A percentile compares a stretch with the other conserved stretches of the same genome.
These are phyloP conservation scores for Leptopterna dolabrata DNA, from an alignment of 2,888 invertebrate genomes.

Conservation along the genomic window DNA sequence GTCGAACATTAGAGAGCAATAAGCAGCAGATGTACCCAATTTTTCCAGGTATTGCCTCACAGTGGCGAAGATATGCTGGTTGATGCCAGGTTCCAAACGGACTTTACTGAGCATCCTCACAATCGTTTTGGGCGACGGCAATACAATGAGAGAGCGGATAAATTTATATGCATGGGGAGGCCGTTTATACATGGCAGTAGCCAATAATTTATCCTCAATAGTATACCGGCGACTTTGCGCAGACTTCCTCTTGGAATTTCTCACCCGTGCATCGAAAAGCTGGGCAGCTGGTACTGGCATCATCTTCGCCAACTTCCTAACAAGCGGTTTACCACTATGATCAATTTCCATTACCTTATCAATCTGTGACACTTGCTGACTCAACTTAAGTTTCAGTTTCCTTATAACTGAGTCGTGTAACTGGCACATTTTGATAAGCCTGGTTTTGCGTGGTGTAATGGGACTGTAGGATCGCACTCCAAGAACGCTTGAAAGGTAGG, in stretches of 20 bases:
- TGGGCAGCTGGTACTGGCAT: too few relatives aligned
- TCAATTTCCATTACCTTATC: too few relatives aligned
- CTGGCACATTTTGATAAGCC: too few relatives aligned
- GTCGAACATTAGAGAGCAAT: constrained; percentile 40
- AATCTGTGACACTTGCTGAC: too few relatives aligned
- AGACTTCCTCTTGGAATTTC: background rate
- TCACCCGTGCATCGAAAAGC: background rate
- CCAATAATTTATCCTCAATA: background rate
- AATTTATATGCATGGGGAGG: constrained; percentile 3
- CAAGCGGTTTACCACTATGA: too few relatives aligned
- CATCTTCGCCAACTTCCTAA: too few relatives aligned
- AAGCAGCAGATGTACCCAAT: background rate
- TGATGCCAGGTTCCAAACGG: background rate
- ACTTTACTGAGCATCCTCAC: background rate
- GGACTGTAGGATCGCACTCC: too few relatives aligned
- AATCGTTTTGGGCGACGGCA: background rate
- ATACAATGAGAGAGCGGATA: background rate
- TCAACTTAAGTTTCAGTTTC: too few relatives aligned
- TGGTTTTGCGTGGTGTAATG: too few relatives aligned
- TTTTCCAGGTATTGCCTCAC: background rate
- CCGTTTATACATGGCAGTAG: background rate
- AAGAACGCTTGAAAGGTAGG: too few relatives aligned
- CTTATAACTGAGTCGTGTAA: too few relatives aligned
- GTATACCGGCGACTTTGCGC: background rate
- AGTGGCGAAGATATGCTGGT: background rate